Evolutionary conservation across 2,113 vertebrate species (phyloP).

Genomic region (Microcebus jonahi): DNA sequence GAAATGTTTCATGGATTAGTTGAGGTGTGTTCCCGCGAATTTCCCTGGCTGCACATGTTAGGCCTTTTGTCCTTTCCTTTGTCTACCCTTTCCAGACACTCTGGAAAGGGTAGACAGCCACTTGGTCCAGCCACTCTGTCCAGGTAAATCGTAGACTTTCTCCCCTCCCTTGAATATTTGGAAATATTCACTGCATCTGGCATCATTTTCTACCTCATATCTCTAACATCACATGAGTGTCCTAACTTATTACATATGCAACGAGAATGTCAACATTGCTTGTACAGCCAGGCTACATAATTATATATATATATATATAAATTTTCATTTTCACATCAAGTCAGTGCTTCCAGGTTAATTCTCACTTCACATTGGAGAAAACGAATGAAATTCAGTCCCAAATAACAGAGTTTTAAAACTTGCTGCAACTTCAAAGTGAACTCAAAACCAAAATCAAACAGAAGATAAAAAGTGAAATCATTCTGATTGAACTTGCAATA

Average conservation of each 20-base stretch:
- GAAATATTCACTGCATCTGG: neutral
- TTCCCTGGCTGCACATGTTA: neutral
- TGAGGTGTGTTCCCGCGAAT: neutral
- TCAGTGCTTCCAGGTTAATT: neutral
- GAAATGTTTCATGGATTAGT: neutral
- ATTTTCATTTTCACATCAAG: conserved; percentile 7
- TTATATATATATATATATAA: neutral
- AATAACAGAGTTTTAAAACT: neutral
- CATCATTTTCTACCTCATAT: neutral
- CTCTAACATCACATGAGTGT: neutral
- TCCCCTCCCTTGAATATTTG: neutral
- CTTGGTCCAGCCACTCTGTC: neutral
- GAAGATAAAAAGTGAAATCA: neutral
- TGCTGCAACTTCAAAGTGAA: neutral
- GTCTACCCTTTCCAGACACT: neutral
- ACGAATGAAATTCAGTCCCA: neutral
- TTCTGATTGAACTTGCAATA: neutral
- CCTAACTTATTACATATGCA: neutral
- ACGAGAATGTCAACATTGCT: neutral
- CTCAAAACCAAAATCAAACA: neutral
- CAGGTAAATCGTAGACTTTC: neutral
- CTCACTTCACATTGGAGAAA: conserved; percentile 6
- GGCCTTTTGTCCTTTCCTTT: neutral
- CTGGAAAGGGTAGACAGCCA: no score
- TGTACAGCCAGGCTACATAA: neutral